phyloP scores from a whole-genome alignment of 2,113 vertebrate genomes.

The Catharus fuscescens region DNA sequence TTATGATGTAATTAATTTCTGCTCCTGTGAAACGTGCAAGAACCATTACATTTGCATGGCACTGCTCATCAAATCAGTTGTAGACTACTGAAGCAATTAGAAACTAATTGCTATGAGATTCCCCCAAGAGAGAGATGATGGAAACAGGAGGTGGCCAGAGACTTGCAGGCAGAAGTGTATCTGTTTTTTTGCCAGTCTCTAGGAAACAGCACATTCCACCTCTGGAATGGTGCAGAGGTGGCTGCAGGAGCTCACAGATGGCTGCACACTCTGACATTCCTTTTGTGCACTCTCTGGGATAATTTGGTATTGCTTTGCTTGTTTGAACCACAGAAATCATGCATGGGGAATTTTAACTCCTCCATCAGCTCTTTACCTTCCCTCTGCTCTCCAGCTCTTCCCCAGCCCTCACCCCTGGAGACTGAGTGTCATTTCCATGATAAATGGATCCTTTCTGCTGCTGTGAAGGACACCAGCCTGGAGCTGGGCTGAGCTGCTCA shows the following conservation, averaged over 20 bases:
- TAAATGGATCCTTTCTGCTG: not conserved
- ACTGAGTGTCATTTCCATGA: not conserved
- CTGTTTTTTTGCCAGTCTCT: not conserved
- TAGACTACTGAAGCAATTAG: constrained; percentile 39
- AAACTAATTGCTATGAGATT: constrained; percentile 32
- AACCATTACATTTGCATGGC: not conserved
- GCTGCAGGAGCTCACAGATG: not conserved
- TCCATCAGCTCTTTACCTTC: not conserved
- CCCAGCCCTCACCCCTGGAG: not conserved
- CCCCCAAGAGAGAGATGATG: not conserved
- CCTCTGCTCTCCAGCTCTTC: not conserved
- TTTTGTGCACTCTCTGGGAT: not conserved
- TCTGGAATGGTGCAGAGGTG: not conserved
- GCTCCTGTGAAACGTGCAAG: not conserved
- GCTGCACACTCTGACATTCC: not conserved
- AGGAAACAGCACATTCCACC: not conserved
- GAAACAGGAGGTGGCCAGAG: not conserved
- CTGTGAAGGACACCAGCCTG: not conserved
- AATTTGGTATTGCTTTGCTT: not conserved
- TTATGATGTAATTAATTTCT: not conserved
- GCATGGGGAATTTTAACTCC: not conserved
- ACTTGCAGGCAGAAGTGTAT: not conserved
- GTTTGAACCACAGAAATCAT: not conserved
- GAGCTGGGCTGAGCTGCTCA: not conserved
- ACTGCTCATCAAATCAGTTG: not conserved